Evolutionary conservation across 1,140 invertebrate species (phyloP).

Genomic region (Pomacea maculata): DNA sequence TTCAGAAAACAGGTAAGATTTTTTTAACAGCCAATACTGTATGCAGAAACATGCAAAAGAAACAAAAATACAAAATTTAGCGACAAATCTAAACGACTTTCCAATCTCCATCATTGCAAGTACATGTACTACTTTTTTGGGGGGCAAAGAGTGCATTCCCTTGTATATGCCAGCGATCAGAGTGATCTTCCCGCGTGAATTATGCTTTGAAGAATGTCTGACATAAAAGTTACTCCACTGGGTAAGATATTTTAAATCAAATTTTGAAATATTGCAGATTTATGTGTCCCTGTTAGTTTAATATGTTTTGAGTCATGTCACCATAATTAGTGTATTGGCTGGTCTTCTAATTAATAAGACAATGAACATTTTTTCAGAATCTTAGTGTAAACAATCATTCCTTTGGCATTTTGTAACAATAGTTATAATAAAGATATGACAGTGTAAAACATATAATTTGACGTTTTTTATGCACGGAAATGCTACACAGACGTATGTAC

Average conservation of each 20-base stretch:
- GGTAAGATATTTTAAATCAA: slow-evolving; percentile 63
- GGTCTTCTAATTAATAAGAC: no score
- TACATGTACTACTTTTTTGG: neutral
- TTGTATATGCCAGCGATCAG: neutral
- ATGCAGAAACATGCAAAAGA: slow-evolving; percentile 44
- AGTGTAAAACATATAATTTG: no score
- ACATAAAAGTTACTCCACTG: slow-evolving; percentile 89
- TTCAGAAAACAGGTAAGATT: slow-evolving; percentile 45
- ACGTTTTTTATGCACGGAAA: no score
- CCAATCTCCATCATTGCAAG: neutral
- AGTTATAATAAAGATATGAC: no score
- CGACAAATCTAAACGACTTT: slow-evolving; percentile 7
- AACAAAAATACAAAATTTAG: slow-evolving; percentile 35
- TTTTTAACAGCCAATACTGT: slow-evolving; percentile 49
- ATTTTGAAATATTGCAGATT: slow-evolving; percentile 5
- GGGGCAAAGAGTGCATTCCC: neutral
- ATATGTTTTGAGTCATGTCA: no score
- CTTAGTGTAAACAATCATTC: no score
- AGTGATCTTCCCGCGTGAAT: neutral
- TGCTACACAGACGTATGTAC: no score
- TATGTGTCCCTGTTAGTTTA: no score
- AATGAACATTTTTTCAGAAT: no score
- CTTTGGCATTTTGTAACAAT: no score
- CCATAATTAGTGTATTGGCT: no score
- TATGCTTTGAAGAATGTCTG: slow-evolving; percentile 73